These are phyloP conservation scores for Simalia tracyae DNA, from an alignment of 2,797 vertebrate species.

Conservation along the genomic window DNA sequence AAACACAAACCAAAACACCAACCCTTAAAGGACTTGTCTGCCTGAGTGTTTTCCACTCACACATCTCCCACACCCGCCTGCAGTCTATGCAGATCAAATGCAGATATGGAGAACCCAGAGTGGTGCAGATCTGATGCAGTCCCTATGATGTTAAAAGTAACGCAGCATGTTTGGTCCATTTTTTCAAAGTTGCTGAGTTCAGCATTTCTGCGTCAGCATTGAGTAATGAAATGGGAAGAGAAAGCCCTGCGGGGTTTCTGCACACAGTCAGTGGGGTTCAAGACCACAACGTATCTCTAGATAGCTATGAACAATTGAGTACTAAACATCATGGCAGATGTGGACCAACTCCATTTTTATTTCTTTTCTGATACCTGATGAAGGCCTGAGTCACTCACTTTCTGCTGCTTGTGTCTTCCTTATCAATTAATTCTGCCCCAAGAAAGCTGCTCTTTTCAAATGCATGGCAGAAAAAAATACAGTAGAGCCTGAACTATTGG, in stretches of 20 bases:
- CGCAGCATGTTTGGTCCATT: neutral
- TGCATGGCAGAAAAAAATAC: neutral
- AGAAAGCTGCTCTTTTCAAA: neutral
- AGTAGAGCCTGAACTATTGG: neutral
- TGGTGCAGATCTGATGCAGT: neutral
- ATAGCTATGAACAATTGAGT: neutral
- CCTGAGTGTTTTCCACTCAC: neutral
- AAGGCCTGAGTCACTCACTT: too few relatives aligned
- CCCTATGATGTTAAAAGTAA: neutral
- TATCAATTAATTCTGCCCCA: neutral
- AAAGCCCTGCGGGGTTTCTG: neutral
- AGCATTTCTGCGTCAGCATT: neutral
- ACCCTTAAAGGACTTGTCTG: neutral
- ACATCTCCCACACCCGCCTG: neutral
- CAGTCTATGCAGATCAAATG: neutral
- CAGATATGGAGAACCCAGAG: neutral
- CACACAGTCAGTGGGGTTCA: neutral
- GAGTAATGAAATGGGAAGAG: neutral
- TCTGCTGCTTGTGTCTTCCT: neutral
- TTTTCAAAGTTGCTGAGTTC: neutral
- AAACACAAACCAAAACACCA: neutral
- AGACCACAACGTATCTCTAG: neutral
- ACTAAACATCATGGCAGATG: neutral
- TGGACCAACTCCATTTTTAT: neutral
- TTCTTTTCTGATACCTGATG: too few relatives aligned